Evolutionary conservation across 2,888 invertebrate species (phyloP), one percentile per base, ranked within the genome.

Genomic region (Abrostola tripartita): DNA sequence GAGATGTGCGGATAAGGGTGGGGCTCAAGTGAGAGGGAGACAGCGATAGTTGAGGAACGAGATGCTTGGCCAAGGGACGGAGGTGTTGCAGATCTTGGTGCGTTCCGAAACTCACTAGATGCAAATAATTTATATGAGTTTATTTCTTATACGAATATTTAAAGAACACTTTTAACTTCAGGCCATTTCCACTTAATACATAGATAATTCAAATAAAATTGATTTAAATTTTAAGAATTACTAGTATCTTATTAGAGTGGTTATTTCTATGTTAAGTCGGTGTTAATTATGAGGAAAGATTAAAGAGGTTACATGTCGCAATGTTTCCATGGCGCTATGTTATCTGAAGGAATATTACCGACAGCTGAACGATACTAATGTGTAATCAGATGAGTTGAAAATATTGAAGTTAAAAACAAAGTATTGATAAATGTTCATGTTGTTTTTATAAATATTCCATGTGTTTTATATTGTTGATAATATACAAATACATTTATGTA

Each of bases 81-180:
- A 82, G 82, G 79, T 86, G 79, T 83, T 85, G 84, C 81, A 81
- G 80, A 85, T 83, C 79, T 71, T 65, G 65, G 70, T 65, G 70
- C 79, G 83, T 81, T 86, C 81, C 76, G 81, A 84, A 80, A 79
- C 66, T 38, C 63, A 73, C 51, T 65, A 57, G 49, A 55, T 62
- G 66, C 37, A 55, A 55, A 64, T 52, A 60, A 64, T 68, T 68
- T 24, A 2, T 24, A 24, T 24, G 24, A 24, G 24, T 24, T 24
- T 24, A 24, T 24, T 4, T 24, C 24, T 24, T 24, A 24, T 24
- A 24, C 1, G 24, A 24, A 24, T 24, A 24, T 24, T 24, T 24
- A 24, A 2, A 24, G 24, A 24, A 24, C 1, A 24, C 24, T 24
- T n/a, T 24, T 24, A 24, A 24, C 24, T 24, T 24, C 4, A 24